Evolutionary conservation across 2,797 vertebrate species (phyloP).

Genomic region (Oreortyx pictus): DNA sequence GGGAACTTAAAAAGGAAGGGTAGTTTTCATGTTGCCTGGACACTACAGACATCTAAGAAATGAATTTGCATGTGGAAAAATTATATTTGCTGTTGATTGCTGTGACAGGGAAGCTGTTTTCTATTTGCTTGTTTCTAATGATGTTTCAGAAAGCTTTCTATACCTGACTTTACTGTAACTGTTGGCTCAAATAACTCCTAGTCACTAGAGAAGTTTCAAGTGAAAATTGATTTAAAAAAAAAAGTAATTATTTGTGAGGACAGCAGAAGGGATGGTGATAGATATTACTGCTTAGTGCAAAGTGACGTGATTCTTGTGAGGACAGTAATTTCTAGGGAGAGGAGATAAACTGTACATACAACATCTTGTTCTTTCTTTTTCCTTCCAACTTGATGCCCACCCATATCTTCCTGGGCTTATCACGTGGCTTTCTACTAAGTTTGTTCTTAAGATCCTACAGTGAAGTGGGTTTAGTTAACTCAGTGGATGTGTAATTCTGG

Average conservation of each 20-base stretch:
- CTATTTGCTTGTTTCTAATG: background rate
- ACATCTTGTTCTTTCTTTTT: background rate
- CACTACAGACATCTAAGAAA: background rate
- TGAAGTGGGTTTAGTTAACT: background rate
- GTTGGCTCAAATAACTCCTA: background rate
- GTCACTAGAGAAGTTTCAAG: background rate
- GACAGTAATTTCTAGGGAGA: background rate
- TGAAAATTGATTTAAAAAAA: background rate
- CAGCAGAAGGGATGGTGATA: background rate
- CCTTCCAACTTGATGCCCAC: background rate
- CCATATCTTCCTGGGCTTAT: background rate
- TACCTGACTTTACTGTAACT: background rate
- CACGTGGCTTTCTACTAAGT: background rate
- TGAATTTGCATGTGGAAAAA: background rate
- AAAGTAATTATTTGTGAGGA: background rate
- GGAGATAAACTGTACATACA: background rate
- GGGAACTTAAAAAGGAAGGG: background rate
- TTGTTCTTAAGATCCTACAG: background rate
- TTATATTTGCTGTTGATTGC: background rate
- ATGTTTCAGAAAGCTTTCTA: background rate
- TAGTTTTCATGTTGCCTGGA: background rate
- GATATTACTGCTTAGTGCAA: background rate
- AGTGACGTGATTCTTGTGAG: background rate
- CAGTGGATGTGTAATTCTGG: background rate
- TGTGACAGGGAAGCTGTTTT: background rate